A percentile compares a stretch with the other conserved stretches of the same genome.
These are phyloP conservation scores for Rhimphoctona megacephalus DNA, from an alignment of 2,888 invertebrate species.

Conservation along the genomic window DNA sequence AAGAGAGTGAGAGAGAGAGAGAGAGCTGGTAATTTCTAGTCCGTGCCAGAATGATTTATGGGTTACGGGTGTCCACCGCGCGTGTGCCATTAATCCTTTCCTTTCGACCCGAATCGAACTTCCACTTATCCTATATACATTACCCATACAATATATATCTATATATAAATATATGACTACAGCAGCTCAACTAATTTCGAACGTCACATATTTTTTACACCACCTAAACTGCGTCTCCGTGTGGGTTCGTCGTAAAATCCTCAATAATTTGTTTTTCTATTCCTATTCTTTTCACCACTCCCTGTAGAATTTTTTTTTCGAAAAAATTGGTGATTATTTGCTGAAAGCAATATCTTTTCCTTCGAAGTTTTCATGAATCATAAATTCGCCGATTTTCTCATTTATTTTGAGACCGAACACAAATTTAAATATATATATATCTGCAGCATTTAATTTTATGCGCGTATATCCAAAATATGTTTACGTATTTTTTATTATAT, in stretches of 20 bases:
- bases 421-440: too few species aligned
- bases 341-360: too few species aligned
- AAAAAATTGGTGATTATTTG: not conserved
- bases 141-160: conserved; percentile 15
- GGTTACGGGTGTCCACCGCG: conserved; percentile 86
- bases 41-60: conserved; percentile 86
- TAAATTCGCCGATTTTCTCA: too few species aligned
- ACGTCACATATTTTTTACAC: conserved; percentile 1
- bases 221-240: not conserved
- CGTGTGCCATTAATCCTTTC: conserved; percentile 85
- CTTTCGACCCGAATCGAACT: conserved; percentile 83
- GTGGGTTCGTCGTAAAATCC: not conserved
- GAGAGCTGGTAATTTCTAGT: conserved; percentile 85
- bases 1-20: conserved; percentile 12
- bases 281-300: not conserved
- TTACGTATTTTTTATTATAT: not conserved
- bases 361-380: too few species aligned
- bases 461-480: not conserved
- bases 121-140: conserved; percentile 77
- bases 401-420: too few species aligned
- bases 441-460: too few species aligned
- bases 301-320: not conserved
- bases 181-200: conserved; percentile 24
- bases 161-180: conserved; percentile 29
- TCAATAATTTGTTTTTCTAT: not conserved